Conservation (phyloP, 2,113 vertebrate species). For the Stigmatopora argus region DNA sequence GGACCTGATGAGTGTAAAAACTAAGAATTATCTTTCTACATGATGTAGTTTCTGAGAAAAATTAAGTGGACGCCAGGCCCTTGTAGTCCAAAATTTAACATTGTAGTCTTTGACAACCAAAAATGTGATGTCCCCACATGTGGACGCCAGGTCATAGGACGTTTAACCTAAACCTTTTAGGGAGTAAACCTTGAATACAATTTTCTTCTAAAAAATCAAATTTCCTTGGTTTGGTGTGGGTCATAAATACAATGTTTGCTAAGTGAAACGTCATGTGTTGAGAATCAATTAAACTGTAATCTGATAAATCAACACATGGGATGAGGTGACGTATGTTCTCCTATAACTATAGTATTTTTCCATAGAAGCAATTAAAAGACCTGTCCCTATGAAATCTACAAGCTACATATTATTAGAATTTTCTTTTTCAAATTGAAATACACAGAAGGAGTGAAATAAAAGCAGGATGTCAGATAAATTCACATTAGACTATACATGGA, state of each 20-base stretch:
- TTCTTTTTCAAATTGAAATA: slow-evolving; percentile 20
- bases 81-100: no score
- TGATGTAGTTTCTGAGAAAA: no score
- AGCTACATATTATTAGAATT: slow-evolving; percentile 2
- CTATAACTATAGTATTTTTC: slow-evolving; percentile 5
- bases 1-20: no score
- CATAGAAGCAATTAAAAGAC: slow-evolving; percentile 11
- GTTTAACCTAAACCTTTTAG: no score
- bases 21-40: no score
- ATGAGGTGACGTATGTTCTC: slow-evolving; percentile 9
- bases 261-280: background rate
- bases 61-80: no score
- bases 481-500: slow-evolving; percentile 19
- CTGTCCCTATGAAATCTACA: slow-evolving; percentile 11
- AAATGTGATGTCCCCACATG: no score
- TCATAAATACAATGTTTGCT: slow-evolving; percentile 28
- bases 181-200: no score
- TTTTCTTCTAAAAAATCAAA: no score
- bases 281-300: slow-evolving; percentile 20
- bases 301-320: slow-evolving; percentile 25
- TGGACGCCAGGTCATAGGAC: no score
- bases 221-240: slow-evolving; percentile 1
- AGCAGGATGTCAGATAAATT: slow-evolving; percentile 18
- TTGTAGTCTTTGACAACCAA: no score
- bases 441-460: slow-evolving; percentile 9